These are phyloP conservation scores for Cecropterus lyciades DNA, from an alignment of 1,140 invertebrate genomes.

Conservation along the genomic window DNA sequence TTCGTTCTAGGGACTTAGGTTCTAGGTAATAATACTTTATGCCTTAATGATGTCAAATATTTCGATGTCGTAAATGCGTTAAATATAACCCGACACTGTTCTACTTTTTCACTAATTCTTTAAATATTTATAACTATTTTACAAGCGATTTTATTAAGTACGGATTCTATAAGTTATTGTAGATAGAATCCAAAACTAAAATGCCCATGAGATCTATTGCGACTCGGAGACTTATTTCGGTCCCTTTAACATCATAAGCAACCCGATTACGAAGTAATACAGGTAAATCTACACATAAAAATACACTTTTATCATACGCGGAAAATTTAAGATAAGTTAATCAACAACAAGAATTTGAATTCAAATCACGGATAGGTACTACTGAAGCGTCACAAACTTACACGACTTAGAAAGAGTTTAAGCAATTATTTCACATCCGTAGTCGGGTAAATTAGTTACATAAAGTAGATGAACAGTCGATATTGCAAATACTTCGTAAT, in stretches of 20 bases:
- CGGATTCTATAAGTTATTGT: constrained; percentile 18
- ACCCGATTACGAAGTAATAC: constrained; percentile 21
- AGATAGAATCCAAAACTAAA: constrained; percentile 5
- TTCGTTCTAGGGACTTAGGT: constrained; percentile 83
- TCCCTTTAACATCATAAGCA: constrained; percentile 6
- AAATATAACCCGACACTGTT: constrained; percentile 30
- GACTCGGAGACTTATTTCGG: constrained; percentile 1
- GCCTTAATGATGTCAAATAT: constrained; percentile 35
- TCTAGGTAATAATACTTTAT: constrained; percentile 62
- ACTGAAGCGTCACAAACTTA: constrained; percentile 23
- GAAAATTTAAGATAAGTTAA: constrained; percentile 18
- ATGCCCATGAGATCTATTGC: neutral
- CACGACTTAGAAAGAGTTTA: constrained; percentile 12
- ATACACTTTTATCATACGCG: constrained; percentile 1
- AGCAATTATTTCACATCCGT: constrained; percentile 34
- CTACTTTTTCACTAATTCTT: constrained; percentile 33
- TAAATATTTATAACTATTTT: constrained; percentile 33
- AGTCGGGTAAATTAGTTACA: constrained; percentile 40
- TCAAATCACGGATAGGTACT: constrained; percentile 14
- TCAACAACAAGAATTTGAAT: constrained; percentile 2
- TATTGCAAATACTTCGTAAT: constrained; percentile 52
- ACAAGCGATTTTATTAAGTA: constrained; percentile 31
- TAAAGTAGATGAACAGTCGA: constrained; percentile 41
- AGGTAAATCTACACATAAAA: neutral
- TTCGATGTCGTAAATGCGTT: constrained; percentile 33